phyloP scores from a whole-genome alignment of 2,113 vertebrate species.

The Muntiacus muntjak region DNA sequence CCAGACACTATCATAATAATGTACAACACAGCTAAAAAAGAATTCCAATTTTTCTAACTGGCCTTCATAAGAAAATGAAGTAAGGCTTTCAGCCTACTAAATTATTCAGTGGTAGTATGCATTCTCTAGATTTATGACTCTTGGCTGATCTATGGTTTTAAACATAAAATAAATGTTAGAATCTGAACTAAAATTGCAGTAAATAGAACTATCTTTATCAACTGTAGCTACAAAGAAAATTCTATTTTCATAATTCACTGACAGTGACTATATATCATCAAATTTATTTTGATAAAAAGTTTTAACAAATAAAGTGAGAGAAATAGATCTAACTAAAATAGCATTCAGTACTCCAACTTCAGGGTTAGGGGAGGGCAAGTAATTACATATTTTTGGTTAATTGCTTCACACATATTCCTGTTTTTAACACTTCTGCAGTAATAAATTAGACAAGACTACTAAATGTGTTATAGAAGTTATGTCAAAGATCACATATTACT shows the following conservation, averaged over 20 bases:
- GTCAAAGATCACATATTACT: conserved; percentile 70
- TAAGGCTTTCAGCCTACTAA: conserved; percentile 70
- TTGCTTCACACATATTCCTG: conserved; percentile 75
- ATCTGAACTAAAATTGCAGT: conserved; percentile 73
- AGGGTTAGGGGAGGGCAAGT: conserved; percentile 61
- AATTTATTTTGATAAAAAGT: conserved; percentile 72
- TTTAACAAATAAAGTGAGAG: conserved; percentile 74
- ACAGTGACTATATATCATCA: conserved; percentile 51
- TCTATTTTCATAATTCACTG: conserved; percentile 76
- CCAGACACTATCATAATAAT: conserved; percentile 59
- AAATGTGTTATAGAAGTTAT: conserved; percentile 60
- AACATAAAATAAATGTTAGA: conserved; percentile 71
- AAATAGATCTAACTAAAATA: conserved; percentile 65
- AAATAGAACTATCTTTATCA: conserved; percentile 70
- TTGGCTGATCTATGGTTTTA: conserved; percentile 76
- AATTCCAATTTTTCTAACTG: conserved; percentile 73
- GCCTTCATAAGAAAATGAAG: conserved; percentile 62
- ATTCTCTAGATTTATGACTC: conserved; percentile 74
- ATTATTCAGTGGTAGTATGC: conserved; percentile 75
- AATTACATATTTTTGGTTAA: conserved; percentile 78
- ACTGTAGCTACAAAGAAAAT: conserved; percentile 69
- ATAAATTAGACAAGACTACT: conserved; percentile 74
- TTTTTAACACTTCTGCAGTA: conserved; percentile 70
- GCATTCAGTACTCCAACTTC: conserved; percentile 45
- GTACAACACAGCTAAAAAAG: conserved; percentile 57